These are phyloP conservation scores for Orius laevigatus DNA, from an alignment of 1,140 invertebrate genomes.

Conservation along the genomic window DNA sequence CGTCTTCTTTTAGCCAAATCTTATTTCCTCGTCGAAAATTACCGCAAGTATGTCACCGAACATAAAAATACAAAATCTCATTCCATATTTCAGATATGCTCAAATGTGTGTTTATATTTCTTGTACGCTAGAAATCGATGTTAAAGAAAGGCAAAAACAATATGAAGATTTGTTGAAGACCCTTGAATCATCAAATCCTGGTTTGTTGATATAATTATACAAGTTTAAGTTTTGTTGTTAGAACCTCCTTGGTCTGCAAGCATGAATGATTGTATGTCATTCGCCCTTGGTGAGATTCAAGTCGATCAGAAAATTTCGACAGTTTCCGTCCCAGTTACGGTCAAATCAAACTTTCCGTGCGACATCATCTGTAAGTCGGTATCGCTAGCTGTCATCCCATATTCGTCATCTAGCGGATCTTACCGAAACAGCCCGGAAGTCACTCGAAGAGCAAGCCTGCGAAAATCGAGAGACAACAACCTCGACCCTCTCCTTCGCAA, in stretches of 20 bases:
- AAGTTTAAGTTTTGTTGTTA: slow-evolving; percentile 6
- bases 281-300: slow-evolving; percentile 13
- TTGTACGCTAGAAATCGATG: slow-evolving; percentile 45
- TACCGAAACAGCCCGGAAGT: neutral
- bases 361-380: neutral
- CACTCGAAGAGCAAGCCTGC: neutral
- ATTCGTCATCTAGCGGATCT: too few species aligned
- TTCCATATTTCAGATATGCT: slow-evolving; percentile 21
- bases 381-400: slow-evolving; percentile 9
- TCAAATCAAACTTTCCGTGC: slow-evolving; percentile 8
- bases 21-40: slow-evolving; percentile 61
- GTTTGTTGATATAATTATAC: slow-evolving; percentile 5
- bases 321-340: slow-evolving; percentile 6
- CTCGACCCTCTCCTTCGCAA: slow-evolving; percentile 28
- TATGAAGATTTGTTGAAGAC: slow-evolving; percentile 27
- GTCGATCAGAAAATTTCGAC: slow-evolving; percentile 11
- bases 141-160: slow-evolving; percentile 26
- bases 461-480: neutral
- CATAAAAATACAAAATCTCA: neutral
- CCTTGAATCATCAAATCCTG: slow-evolving; percentile 13
- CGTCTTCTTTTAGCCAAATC: slow-evolving; percentile 70
- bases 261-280: slow-evolving; percentile 15
- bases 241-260: slow-evolving; percentile 17
- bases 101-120: slow-evolving; percentile 62
- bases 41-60: slow-evolving; percentile 31